Evolutionary conservation across 2,113 vertebrate species (phyloP).

Genomic region (Ellobius talpinus): DNA sequence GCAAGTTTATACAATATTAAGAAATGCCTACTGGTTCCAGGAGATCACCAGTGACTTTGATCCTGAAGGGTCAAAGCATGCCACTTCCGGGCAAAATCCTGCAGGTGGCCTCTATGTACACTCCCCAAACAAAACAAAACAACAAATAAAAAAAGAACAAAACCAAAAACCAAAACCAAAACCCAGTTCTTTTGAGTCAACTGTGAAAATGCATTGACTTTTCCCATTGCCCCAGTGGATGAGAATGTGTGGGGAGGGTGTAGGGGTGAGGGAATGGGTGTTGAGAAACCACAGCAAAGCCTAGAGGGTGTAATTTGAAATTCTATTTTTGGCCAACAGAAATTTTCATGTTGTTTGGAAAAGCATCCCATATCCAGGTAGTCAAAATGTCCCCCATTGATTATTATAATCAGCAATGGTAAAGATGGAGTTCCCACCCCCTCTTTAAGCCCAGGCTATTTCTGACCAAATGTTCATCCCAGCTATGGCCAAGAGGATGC

Average conservation of each 20-base stretch:
- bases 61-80: neutral
- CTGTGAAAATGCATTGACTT: neutral
- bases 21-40: neutral
- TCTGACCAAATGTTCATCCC: neutral
- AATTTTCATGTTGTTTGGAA: slow-evolving; percentile 59
- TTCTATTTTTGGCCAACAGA: slow-evolving; percentile 45
- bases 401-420: slow-evolving; percentile 32
- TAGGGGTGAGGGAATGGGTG: neutral
- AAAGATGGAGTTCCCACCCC: neutral
- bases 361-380: slow-evolving; percentile 18
- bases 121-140: neutral
- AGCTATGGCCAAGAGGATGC: neutral
- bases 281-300: slow-evolving; percentile 11
- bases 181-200: neutral
- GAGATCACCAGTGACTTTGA: neutral
- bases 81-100: neutral
- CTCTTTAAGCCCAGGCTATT: neutral
- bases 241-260: fast-evolving
- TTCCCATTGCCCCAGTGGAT: neutral
- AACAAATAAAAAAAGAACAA: neutral
- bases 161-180: neutral
- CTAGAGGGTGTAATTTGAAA: slow-evolving; percentile 31
- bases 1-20: slow-evolving; percentile 5
- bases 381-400: slow-evolving; percentile 54
- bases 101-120: neutral